phyloP scores from a whole-genome alignment of 2,113 vertebrate genomes.

The Leptocoma aspasia region DNA sequence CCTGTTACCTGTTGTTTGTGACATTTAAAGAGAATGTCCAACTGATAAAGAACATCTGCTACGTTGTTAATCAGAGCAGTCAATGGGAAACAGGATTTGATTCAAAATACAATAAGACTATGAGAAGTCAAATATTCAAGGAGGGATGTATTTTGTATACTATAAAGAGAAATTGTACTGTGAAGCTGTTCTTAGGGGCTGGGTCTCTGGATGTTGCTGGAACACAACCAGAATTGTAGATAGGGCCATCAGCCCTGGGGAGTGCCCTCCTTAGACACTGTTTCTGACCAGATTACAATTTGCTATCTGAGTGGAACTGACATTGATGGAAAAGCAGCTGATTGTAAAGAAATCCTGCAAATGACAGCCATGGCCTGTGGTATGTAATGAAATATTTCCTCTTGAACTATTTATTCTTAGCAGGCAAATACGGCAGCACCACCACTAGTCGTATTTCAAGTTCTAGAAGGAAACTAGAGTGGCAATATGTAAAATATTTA shows the following conservation, averaged over 20 bases:
- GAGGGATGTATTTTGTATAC: background rate
- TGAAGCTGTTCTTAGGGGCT: background rate
- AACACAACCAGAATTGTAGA: background rate
- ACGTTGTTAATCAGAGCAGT: background rate
- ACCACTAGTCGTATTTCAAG: background rate
- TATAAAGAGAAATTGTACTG: background rate
- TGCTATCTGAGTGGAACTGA: background rate
- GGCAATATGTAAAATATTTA: background rate
- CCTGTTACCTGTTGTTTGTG: background rate
- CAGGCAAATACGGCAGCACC: background rate
- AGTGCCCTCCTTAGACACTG: background rate
- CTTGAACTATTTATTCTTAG: background rate
- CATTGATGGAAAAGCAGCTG: constrained; percentile 20
- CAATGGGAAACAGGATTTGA: background rate
- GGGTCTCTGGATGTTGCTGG: background rate
- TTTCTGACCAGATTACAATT: background rate
- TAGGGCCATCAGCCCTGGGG: background rate
- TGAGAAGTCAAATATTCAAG: background rate
- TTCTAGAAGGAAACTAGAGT: background rate
- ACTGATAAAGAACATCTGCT: background rate
- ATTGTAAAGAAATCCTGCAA: background rate
- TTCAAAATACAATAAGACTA: background rate
- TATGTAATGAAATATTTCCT: background rate
- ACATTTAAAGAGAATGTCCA: background rate
- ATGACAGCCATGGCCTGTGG: background rate